Evolutionary conservation across 2,888 invertebrate species (phyloP), one percentile per base, ranked within the genome.

Genomic region (Lysandra coridon): DNA sequence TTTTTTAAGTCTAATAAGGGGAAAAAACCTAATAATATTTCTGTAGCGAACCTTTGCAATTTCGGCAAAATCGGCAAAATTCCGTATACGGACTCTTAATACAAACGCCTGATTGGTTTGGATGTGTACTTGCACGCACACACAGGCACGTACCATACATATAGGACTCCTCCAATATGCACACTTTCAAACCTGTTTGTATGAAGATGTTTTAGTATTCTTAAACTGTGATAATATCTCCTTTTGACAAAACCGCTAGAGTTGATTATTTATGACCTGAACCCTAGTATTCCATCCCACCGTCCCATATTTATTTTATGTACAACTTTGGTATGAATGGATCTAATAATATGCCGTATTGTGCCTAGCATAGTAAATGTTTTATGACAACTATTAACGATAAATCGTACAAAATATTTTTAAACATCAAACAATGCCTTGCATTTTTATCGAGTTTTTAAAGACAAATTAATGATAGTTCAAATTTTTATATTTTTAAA

Each of bases 341-440:
- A 74, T 44, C 74, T 44, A 23, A 74, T 44, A 23, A 74, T 33
- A 30, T 53, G 76, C 76, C 76, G 53, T 76, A 57, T 76, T 33
- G 76, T 57, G 76, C 76, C 76, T 76, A 76, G 57, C 33, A 14
- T 69, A 69, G 33, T 49, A 44, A 49, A 75, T 30, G 30, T 57
- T 23, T 33, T 53, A 53, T 76, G 49, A 53, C 53, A 74, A 74
- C n/a, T 74, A 53, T 2, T 33, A 74, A 74, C n/a, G 44, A 53
- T 2, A 76, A 53, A 53, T 76, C 17, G 53, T 76, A 76, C 76
- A 76, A 76, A 75, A 30, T 57, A 57, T 76, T 76, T 33, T 37
- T 57, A 76, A 6, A 57, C 30, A 76, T 76, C 53, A 57, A 33
- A 33, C 5, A 14, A 75, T 44, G 75, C 33, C 23, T 49, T 49